phyloP scores from a whole-genome alignment of 2,888 invertebrate genomes.

The Xestia xanthographa region DNA sequence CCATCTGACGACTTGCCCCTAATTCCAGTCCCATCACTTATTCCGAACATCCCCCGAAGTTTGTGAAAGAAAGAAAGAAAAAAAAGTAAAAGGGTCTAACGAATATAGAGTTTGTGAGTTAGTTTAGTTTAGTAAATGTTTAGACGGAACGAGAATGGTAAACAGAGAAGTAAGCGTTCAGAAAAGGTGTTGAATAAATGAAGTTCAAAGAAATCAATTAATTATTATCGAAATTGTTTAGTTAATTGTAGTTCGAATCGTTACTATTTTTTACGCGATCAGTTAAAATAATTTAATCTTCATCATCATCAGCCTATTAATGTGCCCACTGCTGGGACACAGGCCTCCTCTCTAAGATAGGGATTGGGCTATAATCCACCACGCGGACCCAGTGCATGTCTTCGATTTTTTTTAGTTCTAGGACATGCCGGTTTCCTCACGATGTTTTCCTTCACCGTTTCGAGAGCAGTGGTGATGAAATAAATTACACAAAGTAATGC shows the following conservation, averaged over 20 bases:
- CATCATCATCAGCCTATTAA: too few relatives aligned
- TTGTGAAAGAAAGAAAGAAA: constrained; percentile 36
- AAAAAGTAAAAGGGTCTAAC: constrained; percentile 56
- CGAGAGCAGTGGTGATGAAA: too few relatives aligned
- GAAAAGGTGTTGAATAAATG: not conserved
- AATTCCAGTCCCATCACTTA: constrained; percentile 57
- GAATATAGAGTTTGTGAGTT: constrained; percentile 60
- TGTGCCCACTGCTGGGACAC: too few relatives aligned
- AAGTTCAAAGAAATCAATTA: not conserved
- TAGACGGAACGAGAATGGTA: constrained; percentile 56
- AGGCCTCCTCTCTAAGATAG: too few relatives aligned
- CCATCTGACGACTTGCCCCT: constrained; percentile 16
- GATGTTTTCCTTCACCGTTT: too few relatives aligned
- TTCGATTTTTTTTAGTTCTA: too few relatives aligned
- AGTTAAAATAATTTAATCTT: too few relatives aligned
- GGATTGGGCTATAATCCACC: too few relatives aligned
- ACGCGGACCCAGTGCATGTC: too few relatives aligned
- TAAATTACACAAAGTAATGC: too few relatives aligned
- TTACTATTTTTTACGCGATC: too few relatives aligned
- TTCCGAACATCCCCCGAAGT: constrained; percentile 60
- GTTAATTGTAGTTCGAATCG: not conserved
- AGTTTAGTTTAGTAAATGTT: constrained; percentile 65
- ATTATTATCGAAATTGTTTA: not conserved
- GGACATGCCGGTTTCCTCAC: too few relatives aligned
- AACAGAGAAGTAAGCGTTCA: constrained; percentile 19